A percentile compares a stretch with the other conserved stretches of the same genome.
Evolutionary conservation across 2,113 vertebrate species (phyloP).

Genomic region (Danio rerio): GRCz12tu NC_133186.1:27312001-27312500

Average conservation of each 20-base stretch:
- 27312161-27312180: slow-evolving; percentile 7
- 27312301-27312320: neutral
- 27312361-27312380: neutral
- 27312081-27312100: slow-evolving; percentile 19
- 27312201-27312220: neutral
- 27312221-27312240: neutral
- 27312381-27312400: neutral
- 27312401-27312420: neutral
- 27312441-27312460: too few relatives aligned
- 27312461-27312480: too few relatives aligned
- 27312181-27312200: neutral
- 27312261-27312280: neutral
- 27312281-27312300: neutral
- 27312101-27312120: slow-evolving; percentile 20
- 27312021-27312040: slow-evolving; percentile 13
- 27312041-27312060: slow-evolving; percentile 9
- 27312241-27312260: neutral
- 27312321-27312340: neutral
- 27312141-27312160: neutral
- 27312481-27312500: too few relatives aligned
- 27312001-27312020: slow-evolving; percentile 34
- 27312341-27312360: neutral
- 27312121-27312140: neutral
- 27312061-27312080: slow-evolving; percentile 25
- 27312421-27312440: neutral